These are phyloP conservation scores for Vidua macroura DNA, from an alignment of 2,113 vertebrate species.

Conservation along the genomic window DNA sequence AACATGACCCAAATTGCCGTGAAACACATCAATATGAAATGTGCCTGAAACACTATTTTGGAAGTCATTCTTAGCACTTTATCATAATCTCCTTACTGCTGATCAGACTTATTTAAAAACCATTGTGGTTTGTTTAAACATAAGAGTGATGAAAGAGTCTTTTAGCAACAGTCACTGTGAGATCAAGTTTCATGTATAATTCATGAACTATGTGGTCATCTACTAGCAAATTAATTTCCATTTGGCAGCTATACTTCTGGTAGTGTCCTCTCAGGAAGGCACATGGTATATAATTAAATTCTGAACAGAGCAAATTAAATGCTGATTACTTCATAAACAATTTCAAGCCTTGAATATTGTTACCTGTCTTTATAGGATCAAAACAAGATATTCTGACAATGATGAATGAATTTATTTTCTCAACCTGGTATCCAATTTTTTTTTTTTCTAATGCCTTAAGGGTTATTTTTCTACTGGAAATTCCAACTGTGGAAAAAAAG, in stretches of 20 bases:
- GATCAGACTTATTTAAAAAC: constrained; percentile 72
- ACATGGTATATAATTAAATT: constrained; percentile 76
- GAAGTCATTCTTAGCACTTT: constrained; percentile 66
- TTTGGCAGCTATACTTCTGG: constrained; percentile 70
- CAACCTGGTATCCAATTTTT: not conserved
- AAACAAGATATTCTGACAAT: constrained; percentile 66
- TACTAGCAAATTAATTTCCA: constrained; percentile 76
- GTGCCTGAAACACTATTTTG: constrained; percentile 36
- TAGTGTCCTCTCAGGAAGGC: constrained; percentile 74
- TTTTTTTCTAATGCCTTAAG: constrained; percentile 50
- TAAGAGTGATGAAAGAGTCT: constrained; percentile 72
- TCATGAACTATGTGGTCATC: constrained; percentile 77
- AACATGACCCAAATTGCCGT: constrained; percentile 45
- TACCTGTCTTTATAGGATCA: constrained; percentile 67
- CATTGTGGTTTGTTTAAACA: constrained; percentile 72
- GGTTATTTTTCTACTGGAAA: constrained; percentile 45
- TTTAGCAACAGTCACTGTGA: constrained; percentile 70
- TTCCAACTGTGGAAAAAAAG: not conserved
- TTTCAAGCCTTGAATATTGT: constrained; percentile 71
- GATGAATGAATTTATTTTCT: not conserved
- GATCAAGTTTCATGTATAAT: constrained; percentile 79
- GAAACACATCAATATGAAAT: constrained; percentile 18
- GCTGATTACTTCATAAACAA: constrained; percentile 76
- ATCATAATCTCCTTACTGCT: constrained; percentile 60
- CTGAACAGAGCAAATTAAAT: constrained; percentile 77